Evolutionary conservation across 2,113 vertebrate species (phyloP), one percentile per base, ranked within the genome.

Genomic region (Tricholaema leucomelas): DNA sequence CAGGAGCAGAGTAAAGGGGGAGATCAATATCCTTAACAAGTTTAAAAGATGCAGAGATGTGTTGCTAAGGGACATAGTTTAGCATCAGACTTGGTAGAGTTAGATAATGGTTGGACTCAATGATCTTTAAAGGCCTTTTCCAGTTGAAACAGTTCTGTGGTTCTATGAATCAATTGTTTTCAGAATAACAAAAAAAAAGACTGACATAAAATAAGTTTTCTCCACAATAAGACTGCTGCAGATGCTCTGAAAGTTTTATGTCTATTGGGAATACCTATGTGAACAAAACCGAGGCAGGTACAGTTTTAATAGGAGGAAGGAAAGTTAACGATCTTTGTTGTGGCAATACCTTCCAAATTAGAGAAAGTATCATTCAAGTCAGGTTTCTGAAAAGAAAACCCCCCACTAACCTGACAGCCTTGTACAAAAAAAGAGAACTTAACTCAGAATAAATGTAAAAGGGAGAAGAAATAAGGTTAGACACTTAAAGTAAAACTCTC

Each of bases 381-480:
- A 78, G 12, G 7, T 44, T 81, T 93, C 69, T 72, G 11, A 90
- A 88, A 84, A 76, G 14, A 28, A 67, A 76, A 52, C 23, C 48
- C 17, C 8, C 44, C 8, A 17, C 18, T 86, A 88, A 67, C 38
- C 48, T 86, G 70, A 61, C 70, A 88, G 18, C 21, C 35, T 84
- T 75, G 27, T 48, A 72, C 25, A 42, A 71, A 88, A n/a, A n/a
- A 94, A 69, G 35, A 86, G 23, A 84, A n/a, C n/a, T 88, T 78
- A 48, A 72, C 76, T 87, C 35, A 72, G 54, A 87, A 81, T 69
- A 58, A 86, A 94, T 81, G 50, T 90, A 75, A 94, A 81, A 81
- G 60, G 27, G 90, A 81, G 8, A 84, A 27, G 30, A 94, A 93
- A 93, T 67, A 77, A 91, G n/a, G 20, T 9, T 81, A 75, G 81